These are phyloP conservation scores for Blastobasis adustella DNA, from an alignment of 2,888 invertebrate genomes.

Conservation along the genomic window DNA sequence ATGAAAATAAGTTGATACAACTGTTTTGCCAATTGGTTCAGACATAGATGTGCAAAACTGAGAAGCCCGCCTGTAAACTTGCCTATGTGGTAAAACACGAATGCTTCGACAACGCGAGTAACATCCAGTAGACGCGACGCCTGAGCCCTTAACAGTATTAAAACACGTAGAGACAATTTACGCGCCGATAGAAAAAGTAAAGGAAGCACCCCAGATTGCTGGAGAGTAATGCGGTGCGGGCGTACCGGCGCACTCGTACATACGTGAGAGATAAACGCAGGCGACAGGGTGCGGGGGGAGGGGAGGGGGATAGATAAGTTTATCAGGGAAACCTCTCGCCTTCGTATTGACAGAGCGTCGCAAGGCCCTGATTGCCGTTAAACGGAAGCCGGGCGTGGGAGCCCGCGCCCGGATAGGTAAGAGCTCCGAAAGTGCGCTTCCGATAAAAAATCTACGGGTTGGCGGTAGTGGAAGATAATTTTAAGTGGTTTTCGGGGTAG, in stretches of 20 bases:
- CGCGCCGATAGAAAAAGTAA: slow-evolving; percentile 35
- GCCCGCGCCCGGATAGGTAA: slow-evolving; percentile 50
- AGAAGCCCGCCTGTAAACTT: too few species aligned
- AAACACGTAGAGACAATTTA: slow-evolving; percentile 15
- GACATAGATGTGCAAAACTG: not conserved
- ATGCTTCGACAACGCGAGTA: too few species aligned
- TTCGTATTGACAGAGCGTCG: slow-evolving; percentile 71
- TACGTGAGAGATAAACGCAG: slow-evolving; percentile 66
- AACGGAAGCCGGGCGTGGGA: slow-evolving; percentile 61
- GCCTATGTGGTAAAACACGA: too few species aligned
- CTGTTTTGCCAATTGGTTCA: slow-evolving; percentile 3
- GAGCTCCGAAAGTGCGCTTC: slow-evolving; percentile 43
- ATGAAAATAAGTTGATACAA: slow-evolving; percentile 41
- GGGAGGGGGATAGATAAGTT: slow-evolving; percentile 60
- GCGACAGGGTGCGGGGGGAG: slow-evolving; percentile 36
- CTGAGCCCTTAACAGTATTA: too few species aligned
- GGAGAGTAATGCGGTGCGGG: slow-evolving; percentile 40
- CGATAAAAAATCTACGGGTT: slow-evolving; percentile 36
- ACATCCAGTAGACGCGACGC: too few species aligned
- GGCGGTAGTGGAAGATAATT: slow-evolving; percentile 9
- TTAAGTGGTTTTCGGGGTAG: slow-evolving; percentile 4
- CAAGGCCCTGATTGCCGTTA: slow-evolving; percentile 67
- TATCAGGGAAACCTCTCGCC: slow-evolving; percentile 72
- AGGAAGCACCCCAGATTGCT: slow-evolving; percentile 13
- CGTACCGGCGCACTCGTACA: slow-evolving; percentile 36